Percentiles rank a stretch among this genome's conserved stretches.
These are phyloP conservation scores for Thamnophis sirtalis DNA, from an alignment of 2,113 vertebrate genomes.

Conservation along the genomic window DNA sequence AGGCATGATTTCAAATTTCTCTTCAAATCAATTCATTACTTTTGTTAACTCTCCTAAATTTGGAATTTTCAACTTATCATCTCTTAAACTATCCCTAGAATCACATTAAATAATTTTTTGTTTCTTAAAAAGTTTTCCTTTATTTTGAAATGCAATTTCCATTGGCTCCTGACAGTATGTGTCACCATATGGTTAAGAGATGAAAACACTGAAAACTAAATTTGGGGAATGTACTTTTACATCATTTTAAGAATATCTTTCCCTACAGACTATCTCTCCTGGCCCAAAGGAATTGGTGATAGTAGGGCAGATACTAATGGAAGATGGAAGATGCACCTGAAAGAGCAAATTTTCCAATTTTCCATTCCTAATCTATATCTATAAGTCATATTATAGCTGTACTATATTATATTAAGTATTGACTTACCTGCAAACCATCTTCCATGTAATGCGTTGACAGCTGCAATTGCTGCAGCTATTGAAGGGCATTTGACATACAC, in stretches of 20 bases:
- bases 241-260: neutral
- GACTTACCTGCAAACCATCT: constrained; percentile 91
- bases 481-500: constrained; percentile 96
- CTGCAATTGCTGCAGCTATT: constrained; percentile 90
- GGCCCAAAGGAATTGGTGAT: neutral
- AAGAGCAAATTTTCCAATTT: neutral
- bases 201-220: neutral
- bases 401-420: neutral
- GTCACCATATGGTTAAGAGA: neutral
- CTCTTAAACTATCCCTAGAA: neutral
- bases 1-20: neutral
- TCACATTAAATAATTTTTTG: neutral
- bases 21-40: neutral
- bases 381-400: fast-evolving
- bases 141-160: neutral
- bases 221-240: neutral
- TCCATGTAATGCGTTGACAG: constrained; percentile 89
- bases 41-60: neutral
- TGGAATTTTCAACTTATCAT: neutral
- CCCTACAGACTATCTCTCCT: neutral
- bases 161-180: neutral
- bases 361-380: neutral
- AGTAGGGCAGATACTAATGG: neutral
- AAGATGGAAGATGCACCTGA: neutral
- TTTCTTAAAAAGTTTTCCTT: neutral